Evolutionary conservation across 2,797 vertebrate genomes (phyloP), one percentile per base, ranked within the genome.

Genomic region (Danio aesculapii): DNA sequence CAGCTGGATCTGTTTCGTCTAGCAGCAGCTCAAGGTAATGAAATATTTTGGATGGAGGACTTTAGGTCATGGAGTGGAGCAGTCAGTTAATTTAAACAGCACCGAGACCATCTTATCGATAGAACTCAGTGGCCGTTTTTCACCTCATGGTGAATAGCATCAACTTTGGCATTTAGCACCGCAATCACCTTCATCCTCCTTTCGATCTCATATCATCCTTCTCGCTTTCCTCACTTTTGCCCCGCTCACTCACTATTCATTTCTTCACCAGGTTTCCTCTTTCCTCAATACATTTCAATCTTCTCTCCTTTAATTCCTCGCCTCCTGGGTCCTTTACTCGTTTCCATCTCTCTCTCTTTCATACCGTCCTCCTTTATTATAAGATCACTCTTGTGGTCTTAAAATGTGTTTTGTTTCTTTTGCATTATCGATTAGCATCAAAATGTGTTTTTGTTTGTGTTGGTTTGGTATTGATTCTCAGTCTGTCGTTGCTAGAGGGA

Each of bases 401-500:
- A 41, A 61, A 83, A 64, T 74, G 41, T 21, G 50, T 76, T 77
- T 66, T 6, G 10, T 77, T 77, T 73, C 50, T 83, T 66, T 81
- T 30, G 19, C 58, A 58, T 58, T 83, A 86, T 86, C 0, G 82
- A 86, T 75, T 75, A 72, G 59, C 62, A 82, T 80, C 73, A 75
- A 63, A 82, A 81, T 77, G 64, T 82, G 77, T 86, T 77, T 85
- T 84, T 82, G 77, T 86, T 84, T 76, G 49, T 73, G 75, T 77
- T 75, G 57, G 72, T 52, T 82, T 70, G 80, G 2, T 81, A 82
- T 86, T 30, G 80, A 84, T 80, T 47, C 17, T 8, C 8, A 44
- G 57, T 64, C 66, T 72, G 76, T 76, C 19, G 52, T 74, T 66
- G 69, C 74, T 66, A n/a, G 30, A 72, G 79, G 66, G 75, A 82